These are phyloP conservation scores for Lates japonicus DNA, from an alignment of 2,797 vertebrate genomes.

Conservation along the genomic window DNA sequence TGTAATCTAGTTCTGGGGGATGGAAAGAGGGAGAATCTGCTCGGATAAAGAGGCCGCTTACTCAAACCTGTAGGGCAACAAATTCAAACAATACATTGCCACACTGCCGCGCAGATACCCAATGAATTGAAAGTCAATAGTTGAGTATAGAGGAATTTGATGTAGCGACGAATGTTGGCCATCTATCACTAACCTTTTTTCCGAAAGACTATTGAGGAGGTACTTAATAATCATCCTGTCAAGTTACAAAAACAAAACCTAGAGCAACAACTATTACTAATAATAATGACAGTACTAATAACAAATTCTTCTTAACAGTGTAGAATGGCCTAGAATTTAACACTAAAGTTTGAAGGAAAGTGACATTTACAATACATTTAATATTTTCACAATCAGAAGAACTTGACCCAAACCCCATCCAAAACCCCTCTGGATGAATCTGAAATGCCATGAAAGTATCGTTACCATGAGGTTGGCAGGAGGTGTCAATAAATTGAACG, in stretches of 20 bases:
- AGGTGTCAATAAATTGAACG: too few relatives aligned
- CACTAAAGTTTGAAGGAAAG: too few relatives aligned
- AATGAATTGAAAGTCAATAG: too few relatives aligned
- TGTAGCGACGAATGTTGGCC: too few relatives aligned
- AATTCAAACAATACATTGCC: slow-evolving; percentile 52
- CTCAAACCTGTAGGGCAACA: slow-evolving; percentile 64
- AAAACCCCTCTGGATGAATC: neutral
- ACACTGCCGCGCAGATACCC: slow-evolving; percentile 13
- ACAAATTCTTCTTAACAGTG: too few relatives aligned
- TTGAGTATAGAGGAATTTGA: too few relatives aligned
- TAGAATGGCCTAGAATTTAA: too few relatives aligned
- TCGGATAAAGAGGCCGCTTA: slow-evolving; percentile 74
- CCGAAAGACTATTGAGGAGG: neutral
- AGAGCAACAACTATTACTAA: neutral
- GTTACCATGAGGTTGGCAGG: too few relatives aligned
- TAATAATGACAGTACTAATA: neutral
- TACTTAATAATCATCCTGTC: slow-evolving; percentile 13
- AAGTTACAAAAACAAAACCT: neutral
- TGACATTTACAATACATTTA: neutral
- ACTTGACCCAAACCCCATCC: neutral
- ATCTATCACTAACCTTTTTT: slow-evolving; percentile 35
- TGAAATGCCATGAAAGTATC: neutral
- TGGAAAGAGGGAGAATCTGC: slow-evolving; percentile 69
- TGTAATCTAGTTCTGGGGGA: slow-evolving; percentile 65
- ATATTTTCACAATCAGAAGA: neutral